Base-by-base conservation (phyloP, 1,140 invertebrate genomes). In the Samia ricini region DNA sequence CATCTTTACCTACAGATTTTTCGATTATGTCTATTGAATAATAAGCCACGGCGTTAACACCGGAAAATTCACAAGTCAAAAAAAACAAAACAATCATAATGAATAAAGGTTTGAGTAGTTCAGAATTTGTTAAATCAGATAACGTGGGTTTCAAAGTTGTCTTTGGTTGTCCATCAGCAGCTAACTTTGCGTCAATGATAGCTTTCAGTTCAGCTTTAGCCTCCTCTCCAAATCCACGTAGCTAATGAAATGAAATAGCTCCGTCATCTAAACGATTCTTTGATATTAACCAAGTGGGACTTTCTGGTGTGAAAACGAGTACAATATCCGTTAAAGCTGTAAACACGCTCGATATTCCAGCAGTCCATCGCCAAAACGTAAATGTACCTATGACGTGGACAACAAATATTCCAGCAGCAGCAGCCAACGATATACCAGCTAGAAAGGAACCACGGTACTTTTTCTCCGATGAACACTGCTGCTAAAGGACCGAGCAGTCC, bases 1-100 rank as follows among this genome's bases (percentile, higher is more conserved):
- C 72, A 0, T 91, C 81, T 20, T 84, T 81, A 3, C 89, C 91
- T 1, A 93, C 77, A 2, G 92, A 86, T 26, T 93, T 89, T 60
- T 91, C 85, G 73, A 92, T 92, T 66, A 94, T 94, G 26, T 92
- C 86, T 19, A 95, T 94, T 0, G 94, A 93, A 77, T 96, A 96
- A 80, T 95, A 96, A 50, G 93, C 93, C 1, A 96, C 91, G 0
- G 94, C 94, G 76, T 96, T 94, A 0, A 93, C 88, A 0, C 94
- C 94, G 8, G 92, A 91, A 63, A 94, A 93, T 66, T 94, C 94
- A 61, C 91, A 90, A 0, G 92, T 91, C 36, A 93, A 79, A 68
- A 95, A 94, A 64, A 93, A 92, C 15, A 92, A 64, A 15, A 42
- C n/a, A 12, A 91, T 88, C 72, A 94, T 91, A 8, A 95, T 92